Conservation (phyloP, 2,888 invertebrate species). For the Tetanocera ferruginea region DNA sequence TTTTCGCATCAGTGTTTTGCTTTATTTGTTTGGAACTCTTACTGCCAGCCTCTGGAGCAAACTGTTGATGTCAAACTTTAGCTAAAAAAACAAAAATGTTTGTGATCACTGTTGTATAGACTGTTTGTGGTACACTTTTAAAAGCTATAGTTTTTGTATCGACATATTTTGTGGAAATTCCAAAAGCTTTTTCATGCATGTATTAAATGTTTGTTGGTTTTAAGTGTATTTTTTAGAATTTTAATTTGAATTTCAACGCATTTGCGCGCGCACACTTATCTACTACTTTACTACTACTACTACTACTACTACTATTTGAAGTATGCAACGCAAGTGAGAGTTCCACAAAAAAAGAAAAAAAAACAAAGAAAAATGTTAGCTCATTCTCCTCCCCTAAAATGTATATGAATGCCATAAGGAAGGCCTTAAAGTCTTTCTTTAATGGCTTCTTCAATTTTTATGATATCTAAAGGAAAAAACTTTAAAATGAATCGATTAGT, state of each 20-base stretch:
- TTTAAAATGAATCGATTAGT: constrained; percentile 64
- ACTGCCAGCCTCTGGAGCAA: not conserved
- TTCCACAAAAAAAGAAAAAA: constrained; percentile 12
- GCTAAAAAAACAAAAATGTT: no score
- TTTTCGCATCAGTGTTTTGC: not conserved
- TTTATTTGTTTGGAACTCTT: constrained; percentile 17
- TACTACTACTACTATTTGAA: not conserved
- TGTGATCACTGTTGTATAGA: not conserved
- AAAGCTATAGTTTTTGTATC: not conserved
- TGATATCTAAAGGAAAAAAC: constrained; percentile 17
- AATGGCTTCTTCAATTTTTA: not conserved
- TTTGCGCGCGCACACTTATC: not conserved
- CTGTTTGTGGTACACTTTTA: not conserved
- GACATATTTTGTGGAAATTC: not conserved
- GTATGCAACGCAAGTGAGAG: constrained; percentile 11
- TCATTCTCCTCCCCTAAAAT: not conserved
- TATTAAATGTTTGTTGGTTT: no score
- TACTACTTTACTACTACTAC: not conserved
- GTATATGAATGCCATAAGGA: not conserved
- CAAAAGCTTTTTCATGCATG: not conserved
- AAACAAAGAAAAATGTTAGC: constrained; percentile 20
- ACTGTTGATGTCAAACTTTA: not conserved
- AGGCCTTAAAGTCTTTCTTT: not conserved
- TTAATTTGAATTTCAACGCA: not conserved
- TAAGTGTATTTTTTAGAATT: not conserved